Base-by-base conservation (phyloP, 1,140 invertebrate species). In the Atopsyche davidsoni region DNA sequence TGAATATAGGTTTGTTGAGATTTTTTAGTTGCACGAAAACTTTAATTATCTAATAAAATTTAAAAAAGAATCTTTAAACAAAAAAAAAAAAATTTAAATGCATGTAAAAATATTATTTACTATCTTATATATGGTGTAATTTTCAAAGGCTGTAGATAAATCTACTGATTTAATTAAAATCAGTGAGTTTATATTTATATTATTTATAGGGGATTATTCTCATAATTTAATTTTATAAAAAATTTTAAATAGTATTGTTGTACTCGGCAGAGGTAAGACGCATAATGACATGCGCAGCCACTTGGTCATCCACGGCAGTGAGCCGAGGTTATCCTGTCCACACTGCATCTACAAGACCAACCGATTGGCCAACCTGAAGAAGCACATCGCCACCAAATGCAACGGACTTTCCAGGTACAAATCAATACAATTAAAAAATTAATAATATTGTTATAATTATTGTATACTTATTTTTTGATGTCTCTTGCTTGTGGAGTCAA, bases 291-390 rank as follows among this genome's bases (percentile, higher is more conserved):
- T 55, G 21, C 31, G 34, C 9, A 49, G 46, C 25, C 53, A 55
- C 34, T 39, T 28, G 28, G 13, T 41, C 24, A 45, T 46, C 2
- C 53, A 55, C 35, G 10, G n/a, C 16, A 55, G 50, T 24, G 32
- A 22, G 16, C 53, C 42, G 11, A 44, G 46, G 18, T 55, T 45
- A 25, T 16, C 53, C 4, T 55, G 53, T 36, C 18, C 39, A 17
- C 39, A 50, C 42, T 55, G 53, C 28, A 41, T 32, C 9, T 55
- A 49, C 47, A 31, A 24, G 24, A 41, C 53, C 24, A 55, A 55
- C 47, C 50, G 50, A 23, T 14, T 35, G 4, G 45, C 46, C 22
- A 55, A 55, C 32, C 43, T 55, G 16, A 46, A 39, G n/a, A 50
- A 55, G 16, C 53, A 55, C 23, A 21, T 40, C 14, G 9, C 34